Evolutionary conservation across 64 coral and sea anemone genomes (phyloP).

Genomic region (Montipora foliosa): DNA sequence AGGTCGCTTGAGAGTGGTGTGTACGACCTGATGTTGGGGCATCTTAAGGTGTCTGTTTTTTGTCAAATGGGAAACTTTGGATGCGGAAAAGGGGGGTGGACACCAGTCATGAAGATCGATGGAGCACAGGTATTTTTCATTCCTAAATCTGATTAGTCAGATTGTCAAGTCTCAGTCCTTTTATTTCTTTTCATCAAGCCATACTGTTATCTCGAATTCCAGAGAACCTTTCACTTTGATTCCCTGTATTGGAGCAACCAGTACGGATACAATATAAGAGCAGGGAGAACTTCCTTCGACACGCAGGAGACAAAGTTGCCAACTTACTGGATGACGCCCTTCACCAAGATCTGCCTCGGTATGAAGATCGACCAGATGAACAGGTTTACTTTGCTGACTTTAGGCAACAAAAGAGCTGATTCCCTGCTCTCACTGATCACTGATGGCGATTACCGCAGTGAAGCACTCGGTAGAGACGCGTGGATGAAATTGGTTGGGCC

Average conservation of each 20-base stretch:
- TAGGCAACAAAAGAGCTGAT: neutral
- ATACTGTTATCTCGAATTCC: neutral
- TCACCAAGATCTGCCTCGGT: neutral
- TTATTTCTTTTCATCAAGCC: no score
- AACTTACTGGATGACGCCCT: neutral
- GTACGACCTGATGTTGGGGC: no score
- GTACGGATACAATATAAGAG: neutral
- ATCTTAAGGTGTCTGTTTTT: neutral
- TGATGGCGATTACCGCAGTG: neutral
- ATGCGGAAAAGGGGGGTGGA: neutral
- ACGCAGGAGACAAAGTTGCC: neutral
- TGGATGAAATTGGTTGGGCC: neutral
- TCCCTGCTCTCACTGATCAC: neutral
- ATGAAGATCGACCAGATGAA: neutral
- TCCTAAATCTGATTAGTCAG: no score
- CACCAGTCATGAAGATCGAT: neutral
- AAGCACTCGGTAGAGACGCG: neutral
- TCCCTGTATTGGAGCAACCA: neutral
- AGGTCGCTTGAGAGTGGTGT: no score
- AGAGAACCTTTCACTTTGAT: neutral
- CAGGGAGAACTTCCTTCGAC: neutral
- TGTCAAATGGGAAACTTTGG: neutral
- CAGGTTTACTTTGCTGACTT: neutral
- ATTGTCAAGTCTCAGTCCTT: no score
- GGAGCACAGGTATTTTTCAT: neutral